phyloP scores from a whole-genome alignment of 2,888 invertebrate genomes.

The Sphecodes monilicornis region DNA sequence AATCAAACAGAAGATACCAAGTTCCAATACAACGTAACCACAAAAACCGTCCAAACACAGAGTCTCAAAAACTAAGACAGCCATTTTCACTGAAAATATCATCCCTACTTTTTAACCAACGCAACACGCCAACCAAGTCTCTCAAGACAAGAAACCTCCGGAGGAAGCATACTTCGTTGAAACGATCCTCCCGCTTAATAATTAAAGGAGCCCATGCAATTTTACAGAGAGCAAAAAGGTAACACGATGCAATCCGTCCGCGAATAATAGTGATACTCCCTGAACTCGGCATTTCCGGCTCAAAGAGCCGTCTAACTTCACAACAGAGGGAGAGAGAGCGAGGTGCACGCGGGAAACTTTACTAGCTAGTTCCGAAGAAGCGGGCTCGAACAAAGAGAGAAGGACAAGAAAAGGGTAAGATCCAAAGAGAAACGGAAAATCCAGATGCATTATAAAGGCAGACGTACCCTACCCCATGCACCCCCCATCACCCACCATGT shows the following conservation, averaged over 20 bases:
- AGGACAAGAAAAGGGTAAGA: conserved; percentile 35
- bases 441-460: conserved; percentile 51
- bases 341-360: conserved; percentile 35
- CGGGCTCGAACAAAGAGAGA: conserved; percentile 29
- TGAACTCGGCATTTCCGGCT: conserved; percentile 34
- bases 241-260: background rate
- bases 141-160: background rate
- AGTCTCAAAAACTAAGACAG: rapidly evolving
- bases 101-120: background rate
- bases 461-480: conserved; percentile 17
- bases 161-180: background rate
- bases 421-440: conserved; percentile 46
- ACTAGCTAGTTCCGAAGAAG: conserved; percentile 31
- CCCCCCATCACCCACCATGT: background rate
- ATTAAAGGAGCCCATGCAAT: background rate
- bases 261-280: conserved; percentile 24
- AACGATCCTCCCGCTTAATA: background rate
- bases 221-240: background rate
- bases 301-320: conserved; percentile 26
- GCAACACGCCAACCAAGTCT: background rate
- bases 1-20: too few relatives aligned
- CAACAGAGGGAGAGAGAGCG: background rate
- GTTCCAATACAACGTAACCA: too few relatives aligned
- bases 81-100: background rate
- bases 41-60: background rate